Percentiles rank a stretch among this genome's conserved stretches.
These are phyloP conservation scores for Epinephelus cyanopodus DNA, from an alignment of 2,113 vertebrate species.

Conservation along the genomic window DNA sequence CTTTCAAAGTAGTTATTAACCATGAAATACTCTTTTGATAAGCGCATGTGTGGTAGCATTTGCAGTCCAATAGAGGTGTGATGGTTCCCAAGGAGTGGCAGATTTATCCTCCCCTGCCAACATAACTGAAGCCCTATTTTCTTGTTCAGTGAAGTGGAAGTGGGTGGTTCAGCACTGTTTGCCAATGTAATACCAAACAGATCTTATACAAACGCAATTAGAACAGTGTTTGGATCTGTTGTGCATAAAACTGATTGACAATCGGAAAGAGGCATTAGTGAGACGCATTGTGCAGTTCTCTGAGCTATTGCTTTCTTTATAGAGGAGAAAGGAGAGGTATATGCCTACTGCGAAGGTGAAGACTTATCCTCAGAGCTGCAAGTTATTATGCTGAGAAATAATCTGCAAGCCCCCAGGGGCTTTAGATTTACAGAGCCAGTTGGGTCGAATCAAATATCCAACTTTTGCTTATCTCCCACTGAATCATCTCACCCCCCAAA, in stretches of 20 bases:
- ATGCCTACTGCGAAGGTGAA: constrained; percentile 42
- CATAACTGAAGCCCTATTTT: constrained; percentile 68
- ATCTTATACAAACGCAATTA: constrained; percentile 78
- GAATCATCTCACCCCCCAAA: constrained; percentile 15
- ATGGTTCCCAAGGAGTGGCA: constrained; percentile 66
- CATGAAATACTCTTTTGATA: constrained; percentile 63
- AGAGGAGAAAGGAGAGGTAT: constrained; percentile 20
- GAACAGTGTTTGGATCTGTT: constrained; percentile 58
- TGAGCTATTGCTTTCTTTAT: constrained; percentile 39
- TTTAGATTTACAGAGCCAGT: constrained; percentile 54
- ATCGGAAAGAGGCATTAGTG: constrained; percentile 48
- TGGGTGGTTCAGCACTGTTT: constrained; percentile 70
- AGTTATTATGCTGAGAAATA: constrained; percentile 59
- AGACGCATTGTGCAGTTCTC: constrained; percentile 40
- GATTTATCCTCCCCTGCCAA: constrained; percentile 71
- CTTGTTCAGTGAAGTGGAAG: constrained; percentile 78
- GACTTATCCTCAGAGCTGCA: constrained; percentile 40
- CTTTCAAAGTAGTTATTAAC: constrained; percentile 54
- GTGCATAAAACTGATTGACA: constrained; percentile 70
- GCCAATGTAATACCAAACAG: constrained; percentile 68
- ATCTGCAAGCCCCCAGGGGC: constrained; percentile 41
- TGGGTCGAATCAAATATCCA: constrained; percentile 55
- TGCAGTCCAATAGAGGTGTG: constrained; percentile 64
- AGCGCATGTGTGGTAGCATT: constrained; percentile 56
- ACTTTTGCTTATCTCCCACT: constrained; percentile 54